Percentiles rank a stretch among this genome's conserved stretches.
Conservation (phyloP, 2,797 vertebrate genomes). For the Cottoperca gobio region DNA sequence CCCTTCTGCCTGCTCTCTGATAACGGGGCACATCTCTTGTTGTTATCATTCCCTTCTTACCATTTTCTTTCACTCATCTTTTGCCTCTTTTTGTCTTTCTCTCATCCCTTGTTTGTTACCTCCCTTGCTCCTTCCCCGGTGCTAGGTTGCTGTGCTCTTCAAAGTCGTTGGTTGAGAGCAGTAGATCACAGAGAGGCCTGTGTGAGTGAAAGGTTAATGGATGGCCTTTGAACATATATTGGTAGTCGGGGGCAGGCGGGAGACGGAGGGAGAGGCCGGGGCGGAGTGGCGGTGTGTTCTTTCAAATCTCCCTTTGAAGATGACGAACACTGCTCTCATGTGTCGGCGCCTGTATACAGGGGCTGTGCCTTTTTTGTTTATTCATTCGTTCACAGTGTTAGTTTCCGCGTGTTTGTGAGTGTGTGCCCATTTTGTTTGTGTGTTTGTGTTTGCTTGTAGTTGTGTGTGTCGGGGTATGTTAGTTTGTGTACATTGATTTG, state of each 20-base stretch:
- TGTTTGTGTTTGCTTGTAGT: slow-evolving; percentile 69
- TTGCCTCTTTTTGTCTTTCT: slow-evolving; percentile 39
- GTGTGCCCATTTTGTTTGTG: slow-evolving; percentile 57
- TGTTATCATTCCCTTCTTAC: slow-evolving; percentile 36
- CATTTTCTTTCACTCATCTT: slow-evolving; percentile 16
- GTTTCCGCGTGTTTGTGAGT: slow-evolving; percentile 16
- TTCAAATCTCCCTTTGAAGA: slow-evolving; percentile 82
- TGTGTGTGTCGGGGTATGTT: slow-evolving; percentile 45
- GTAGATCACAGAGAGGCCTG: slow-evolving; percentile 85
- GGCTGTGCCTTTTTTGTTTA: slow-evolving; percentile 66
- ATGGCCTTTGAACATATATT: slow-evolving; percentile 88
- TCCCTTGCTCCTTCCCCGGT: slow-evolving; percentile 33
- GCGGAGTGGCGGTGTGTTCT: slow-evolving; percentile 70
- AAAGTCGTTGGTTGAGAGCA: slow-evolving; percentile 84
- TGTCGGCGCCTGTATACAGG: slow-evolving; percentile 50
- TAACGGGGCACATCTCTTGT: slow-evolving; percentile 36
- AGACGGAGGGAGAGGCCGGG: slow-evolving; percentile 51
- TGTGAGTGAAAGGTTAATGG: slow-evolving; percentile 88
- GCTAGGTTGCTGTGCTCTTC: slow-evolving; percentile 76
- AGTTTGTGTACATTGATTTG: slow-evolving; percentile 74
- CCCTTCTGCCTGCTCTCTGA: slow-evolving; percentile 33
- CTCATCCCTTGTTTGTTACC: slow-evolving; percentile 38
- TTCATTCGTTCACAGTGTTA: slow-evolving; percentile 55
- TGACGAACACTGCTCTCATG: slow-evolving; percentile 60
- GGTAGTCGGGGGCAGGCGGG: slow-evolving; percentile 69